Percentiles rank a stretch among this genome's conserved stretches.
Conservation (phyloP, 35 echinoderm and acorn worm genomes). For the Acanthaster planci region DNA sequence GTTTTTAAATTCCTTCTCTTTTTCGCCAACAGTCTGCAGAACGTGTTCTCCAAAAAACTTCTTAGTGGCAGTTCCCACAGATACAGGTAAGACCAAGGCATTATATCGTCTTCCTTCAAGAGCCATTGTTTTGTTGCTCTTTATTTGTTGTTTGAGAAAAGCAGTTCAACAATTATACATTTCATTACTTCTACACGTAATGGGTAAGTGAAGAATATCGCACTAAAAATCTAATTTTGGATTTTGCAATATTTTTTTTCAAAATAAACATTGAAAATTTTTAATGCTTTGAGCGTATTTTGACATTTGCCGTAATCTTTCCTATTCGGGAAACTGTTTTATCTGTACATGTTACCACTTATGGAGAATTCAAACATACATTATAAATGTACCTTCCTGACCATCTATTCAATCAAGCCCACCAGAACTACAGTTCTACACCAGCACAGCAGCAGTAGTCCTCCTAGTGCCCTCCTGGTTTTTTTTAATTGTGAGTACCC, state of each 20-base stretch:
- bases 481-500: conserved; percentile 80
- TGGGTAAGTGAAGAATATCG: no score
- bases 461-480: conserved; percentile 95
- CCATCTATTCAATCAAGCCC: conserved; percentile 50
- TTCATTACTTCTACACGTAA: no score
- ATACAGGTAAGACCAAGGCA: conserved; percentile 78
- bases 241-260: no score
- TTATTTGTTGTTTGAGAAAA: no score
- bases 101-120: no score
- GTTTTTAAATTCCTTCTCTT: conserved; percentile 17
- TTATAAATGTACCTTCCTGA: not conserved
- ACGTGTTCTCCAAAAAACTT: conserved; percentile 97
- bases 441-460: conserved; percentile 88
- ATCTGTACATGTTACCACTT: not conserved
- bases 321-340: no score
- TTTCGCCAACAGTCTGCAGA: conserved; percentile 79
- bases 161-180: no score
- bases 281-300: no score
- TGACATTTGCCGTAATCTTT: no score
- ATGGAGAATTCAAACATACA: not conserved
- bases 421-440: conserved; percentile 97
- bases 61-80: conserved; percentile 86
- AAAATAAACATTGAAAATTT: no score
- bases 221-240: no score
- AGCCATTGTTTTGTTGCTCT: no score